Evolutionary conservation across 2,888 invertebrate genomes (phyloP).

Genomic region (Brenthis daphne): DNA sequence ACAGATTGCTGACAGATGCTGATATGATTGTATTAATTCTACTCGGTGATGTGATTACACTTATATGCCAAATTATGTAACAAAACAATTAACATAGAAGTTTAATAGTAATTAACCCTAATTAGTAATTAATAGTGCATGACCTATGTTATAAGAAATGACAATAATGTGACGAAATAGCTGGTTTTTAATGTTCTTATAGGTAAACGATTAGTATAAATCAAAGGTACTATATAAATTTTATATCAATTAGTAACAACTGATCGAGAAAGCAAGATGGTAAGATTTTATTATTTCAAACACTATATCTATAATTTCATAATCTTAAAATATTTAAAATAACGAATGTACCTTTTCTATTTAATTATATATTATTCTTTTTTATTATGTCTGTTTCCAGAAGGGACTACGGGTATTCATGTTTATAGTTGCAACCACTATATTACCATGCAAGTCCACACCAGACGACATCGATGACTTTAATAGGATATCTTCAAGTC

Average conservation of each 20-base stretch:
- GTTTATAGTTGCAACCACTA: constrained; percentile 12
- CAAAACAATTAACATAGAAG: not conserved
- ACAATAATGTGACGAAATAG: not conserved
- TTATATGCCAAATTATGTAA: not conserved
- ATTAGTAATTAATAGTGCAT: constrained; percentile 7
- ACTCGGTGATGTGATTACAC: not conserved
- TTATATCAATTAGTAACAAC: not conserved
- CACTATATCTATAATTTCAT: not conserved
- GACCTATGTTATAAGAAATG: not conserved
- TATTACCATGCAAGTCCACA: constrained; percentile 14
- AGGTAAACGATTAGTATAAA: constrained; percentile 8
- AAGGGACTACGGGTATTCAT: constrained; percentile 7
- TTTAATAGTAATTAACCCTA: constrained; percentile 1
- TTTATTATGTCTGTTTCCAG: constrained; percentile 14
- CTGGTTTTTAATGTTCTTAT: not conserved
- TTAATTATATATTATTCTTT: not conserved
- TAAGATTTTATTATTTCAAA: constrained; percentile 13
- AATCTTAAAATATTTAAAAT: not conserved
- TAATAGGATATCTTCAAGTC: constrained; percentile 13
- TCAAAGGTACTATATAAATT: not conserved
- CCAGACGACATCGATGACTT: constrained; percentile 28
- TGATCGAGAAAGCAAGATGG: constrained; percentile 18
- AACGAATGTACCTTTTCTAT: not conserved
- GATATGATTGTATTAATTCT: no score
- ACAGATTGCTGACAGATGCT: no score